phyloP scores from a whole-genome alignment of 2,113 vertebrate genomes.

The Daubentonia madagascariensis region DNA sequence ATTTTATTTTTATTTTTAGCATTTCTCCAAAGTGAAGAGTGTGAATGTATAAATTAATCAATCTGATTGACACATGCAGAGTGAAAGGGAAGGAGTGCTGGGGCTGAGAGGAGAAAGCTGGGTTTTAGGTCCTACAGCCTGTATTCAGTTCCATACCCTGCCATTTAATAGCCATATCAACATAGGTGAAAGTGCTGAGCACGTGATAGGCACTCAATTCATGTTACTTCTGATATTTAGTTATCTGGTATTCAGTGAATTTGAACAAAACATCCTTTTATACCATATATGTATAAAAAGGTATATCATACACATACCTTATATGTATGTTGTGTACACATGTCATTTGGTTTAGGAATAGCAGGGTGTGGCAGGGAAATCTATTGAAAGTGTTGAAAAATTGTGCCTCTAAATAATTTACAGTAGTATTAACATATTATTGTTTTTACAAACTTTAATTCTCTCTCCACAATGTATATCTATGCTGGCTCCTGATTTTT shows the following conservation, averaged over 20 bases:
- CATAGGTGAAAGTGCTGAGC: background rate
- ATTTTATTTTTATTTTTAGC: background rate
- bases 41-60: conserved; percentile 1
- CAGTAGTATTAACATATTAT: background rate
- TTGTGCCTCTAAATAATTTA: conserved; percentile 3
- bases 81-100: background rate
- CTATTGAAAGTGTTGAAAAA: background rate
- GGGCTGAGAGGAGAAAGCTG: fast-evolving
- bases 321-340: background rate
- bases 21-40: conserved; percentile 22
- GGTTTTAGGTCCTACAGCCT: background rate
- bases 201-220: background rate
- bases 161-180: background rate
- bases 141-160: fast-evolving
- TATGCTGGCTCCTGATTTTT: background rate
- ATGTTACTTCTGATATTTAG: background rate
- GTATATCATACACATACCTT: background rate
- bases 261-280: background rate
- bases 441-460: background rate
- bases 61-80: background rate
- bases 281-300: background rate
- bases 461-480: background rate
- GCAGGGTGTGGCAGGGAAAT: background rate
- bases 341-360: background rate
- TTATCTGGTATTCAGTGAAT: background rate